Conservation (phyloP, 2,888 invertebrate species). For the Achlya flavicornis region DNA sequence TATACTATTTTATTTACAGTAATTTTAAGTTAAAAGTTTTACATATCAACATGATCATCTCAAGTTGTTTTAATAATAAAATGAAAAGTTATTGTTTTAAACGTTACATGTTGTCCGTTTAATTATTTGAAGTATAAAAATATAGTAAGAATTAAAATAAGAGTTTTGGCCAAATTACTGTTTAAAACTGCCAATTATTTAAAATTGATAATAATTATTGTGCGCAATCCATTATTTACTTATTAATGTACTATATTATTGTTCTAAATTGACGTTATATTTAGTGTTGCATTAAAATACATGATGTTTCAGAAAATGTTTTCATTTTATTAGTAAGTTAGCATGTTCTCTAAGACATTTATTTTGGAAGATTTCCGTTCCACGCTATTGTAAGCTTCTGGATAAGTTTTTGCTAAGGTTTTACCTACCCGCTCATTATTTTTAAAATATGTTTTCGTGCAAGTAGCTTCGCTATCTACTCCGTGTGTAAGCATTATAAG, state of each 20-base stretch:
- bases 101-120: background rate
- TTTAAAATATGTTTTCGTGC: conserved; percentile 67
- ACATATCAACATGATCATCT: conserved; percentile 19
- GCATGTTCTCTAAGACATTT: conserved; percentile 69
- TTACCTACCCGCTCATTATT: conserved; percentile 40
- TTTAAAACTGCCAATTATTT: conserved; percentile 69
- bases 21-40: conserved; percentile 13
- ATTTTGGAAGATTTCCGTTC: conserved; percentile 81
- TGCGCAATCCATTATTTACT: conserved; percentile 53
- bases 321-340: conserved; percentile 60
- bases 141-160: conserved; percentile 42
- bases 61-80: background rate
- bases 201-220: conserved; percentile 49
- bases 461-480: conserved; percentile 62
- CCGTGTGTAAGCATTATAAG: conserved; percentile 29
- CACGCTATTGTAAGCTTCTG: conserved; percentile 43
- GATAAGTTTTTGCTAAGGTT: conserved; percentile 41
- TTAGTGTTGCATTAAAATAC: conserved; percentile 77
- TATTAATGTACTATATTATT: conserved; percentile 57
- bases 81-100: background rate
- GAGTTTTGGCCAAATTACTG: conserved; percentile 63
- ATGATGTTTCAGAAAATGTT: conserved; percentile 66
- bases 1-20: background rate
- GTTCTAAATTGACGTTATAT: conserved; percentile 67
- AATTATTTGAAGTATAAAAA: conserved; percentile 8